These are phyloP conservation scores for Ia io DNA, from an alignment of 2,113 vertebrate species.

Conservation along the genomic window DNA sequence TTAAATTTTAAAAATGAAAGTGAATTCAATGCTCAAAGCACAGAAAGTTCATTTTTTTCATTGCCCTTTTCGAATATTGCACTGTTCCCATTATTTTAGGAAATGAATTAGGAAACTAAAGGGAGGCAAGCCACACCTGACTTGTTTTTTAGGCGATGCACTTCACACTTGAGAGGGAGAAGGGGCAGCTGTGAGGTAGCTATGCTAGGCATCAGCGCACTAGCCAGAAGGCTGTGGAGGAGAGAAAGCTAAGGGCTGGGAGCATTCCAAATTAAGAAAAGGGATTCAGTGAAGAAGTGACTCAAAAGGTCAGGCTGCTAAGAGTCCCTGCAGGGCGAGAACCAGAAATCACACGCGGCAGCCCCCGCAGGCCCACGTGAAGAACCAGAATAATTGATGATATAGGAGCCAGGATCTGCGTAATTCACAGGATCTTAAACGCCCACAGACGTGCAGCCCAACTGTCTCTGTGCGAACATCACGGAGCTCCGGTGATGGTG, in stretches of 20 bases:
- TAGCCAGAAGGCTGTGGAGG: slow-evolving; percentile 6
- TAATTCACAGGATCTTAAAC: slow-evolving; percentile 69
- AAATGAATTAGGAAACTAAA: slow-evolving; percentile 51
- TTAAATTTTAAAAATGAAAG: background rate
- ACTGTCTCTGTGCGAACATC: slow-evolving; percentile 52
- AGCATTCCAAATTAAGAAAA: slow-evolving; percentile 19
- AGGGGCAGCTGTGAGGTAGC: slow-evolving; percentile 8
- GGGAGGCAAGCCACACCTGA: slow-evolving; percentile 35
- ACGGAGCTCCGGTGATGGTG: background rate
- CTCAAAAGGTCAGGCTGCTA: slow-evolving; percentile 57
- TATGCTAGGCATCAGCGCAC: slow-evolving; percentile 33
- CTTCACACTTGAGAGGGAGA: slow-evolving; percentile 37
- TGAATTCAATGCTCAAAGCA: background rate
- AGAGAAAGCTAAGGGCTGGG: background rate
- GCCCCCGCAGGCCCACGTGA: slow-evolving; percentile 64
- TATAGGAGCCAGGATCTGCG: slow-evolving; percentile 49
- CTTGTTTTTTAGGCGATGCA: slow-evolving; percentile 53
- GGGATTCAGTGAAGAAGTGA: slow-evolving; percentile 38
- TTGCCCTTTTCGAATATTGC: background rate
- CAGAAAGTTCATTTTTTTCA: background rate
- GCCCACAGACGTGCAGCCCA: slow-evolving; percentile 54
- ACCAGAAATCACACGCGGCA: slow-evolving; percentile 37
- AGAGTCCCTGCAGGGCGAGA: slow-evolving; percentile 55
- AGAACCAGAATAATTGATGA: slow-evolving; percentile 69
- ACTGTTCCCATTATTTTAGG: slow-evolving; percentile 18